These are phyloP conservation scores for Clarias magur DNA, from an alignment of 2,113 vertebrate species.

Conservation along the genomic window DNA sequence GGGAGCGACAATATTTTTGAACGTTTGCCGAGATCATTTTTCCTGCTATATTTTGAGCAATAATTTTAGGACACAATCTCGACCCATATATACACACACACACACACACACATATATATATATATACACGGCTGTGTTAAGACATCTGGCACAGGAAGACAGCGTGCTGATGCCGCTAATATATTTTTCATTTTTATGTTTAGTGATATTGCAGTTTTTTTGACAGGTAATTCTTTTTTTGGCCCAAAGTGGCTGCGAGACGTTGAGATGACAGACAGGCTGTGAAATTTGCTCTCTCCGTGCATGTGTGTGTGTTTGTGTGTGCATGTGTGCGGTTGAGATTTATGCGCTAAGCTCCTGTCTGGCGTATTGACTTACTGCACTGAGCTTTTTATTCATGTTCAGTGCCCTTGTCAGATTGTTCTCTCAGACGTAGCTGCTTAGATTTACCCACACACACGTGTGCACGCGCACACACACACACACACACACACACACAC, in stretches of 20 bases:
- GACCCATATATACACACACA: neutral
- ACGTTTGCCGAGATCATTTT: neutral
- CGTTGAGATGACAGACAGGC: neutral
- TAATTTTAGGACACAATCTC: neutral
- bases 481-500: neutral
- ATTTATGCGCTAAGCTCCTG: constrained; percentile 64
- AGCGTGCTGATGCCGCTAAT: neutral
- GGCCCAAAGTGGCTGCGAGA: neutral
- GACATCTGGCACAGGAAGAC: neutral
- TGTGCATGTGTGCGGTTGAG: constrained; percentile 27
- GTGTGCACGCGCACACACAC: neutral
- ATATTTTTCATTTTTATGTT: constrained; percentile 29
- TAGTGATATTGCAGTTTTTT: neutral
- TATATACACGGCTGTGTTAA: neutral
- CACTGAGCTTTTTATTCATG: constrained; percentile 68
- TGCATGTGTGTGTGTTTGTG: constrained; percentile 13
- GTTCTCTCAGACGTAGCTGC: constrained; percentile 45
- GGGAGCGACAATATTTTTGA: neutral
- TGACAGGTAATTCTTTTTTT: constrained; percentile 27
- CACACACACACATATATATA: neutral
- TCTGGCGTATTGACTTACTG: constrained; percentile 66
- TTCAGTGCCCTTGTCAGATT: constrained; percentile 52
- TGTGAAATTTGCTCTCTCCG: constrained; percentile 47
- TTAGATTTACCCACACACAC: constrained; percentile 35
- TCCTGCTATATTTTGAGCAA: neutral